Evolutionary conservation across 2,888 invertebrate genomes (phyloP).

Genomic region (Elegia similella): DNA sequence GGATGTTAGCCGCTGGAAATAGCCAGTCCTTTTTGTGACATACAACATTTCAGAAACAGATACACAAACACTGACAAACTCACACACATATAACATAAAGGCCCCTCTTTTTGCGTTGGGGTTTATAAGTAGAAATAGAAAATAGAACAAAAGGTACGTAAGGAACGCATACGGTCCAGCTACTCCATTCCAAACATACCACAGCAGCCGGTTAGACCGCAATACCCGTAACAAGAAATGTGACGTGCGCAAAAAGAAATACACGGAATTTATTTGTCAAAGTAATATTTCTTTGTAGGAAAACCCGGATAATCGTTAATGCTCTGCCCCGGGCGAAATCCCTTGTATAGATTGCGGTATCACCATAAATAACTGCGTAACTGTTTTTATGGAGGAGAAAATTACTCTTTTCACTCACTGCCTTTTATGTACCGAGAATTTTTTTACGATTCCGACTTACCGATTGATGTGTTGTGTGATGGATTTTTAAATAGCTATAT

Average conservation of each 20-base stretch:
- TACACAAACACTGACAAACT: no score
- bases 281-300: constrained; percentile 73
- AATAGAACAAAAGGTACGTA: no score
- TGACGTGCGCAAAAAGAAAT: constrained; percentile 59
- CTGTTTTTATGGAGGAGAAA: constrained; percentile 78
- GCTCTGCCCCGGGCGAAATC: constrained; percentile 69
- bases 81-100: no score
- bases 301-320: constrained; percentile 75
- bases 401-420: constrained; percentile 71
- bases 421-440: constrained; percentile 63
- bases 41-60: no score
- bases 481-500: background rate
- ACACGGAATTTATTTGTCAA: constrained; percentile 69
- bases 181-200: no score
- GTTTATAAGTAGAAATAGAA: no score
- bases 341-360: constrained; percentile 78
- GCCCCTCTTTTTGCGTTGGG: no score
- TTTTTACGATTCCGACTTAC: constrained; percentile 51
- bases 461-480: constrained; percentile 22
- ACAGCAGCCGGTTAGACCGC: no score
- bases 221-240: constrained; percentile 24
- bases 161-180: no score
- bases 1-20: no score
- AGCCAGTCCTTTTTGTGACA: no score
- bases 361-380: constrained; percentile 78